A percentile compares a stretch with the other conserved stretches of the same genome.
phyloP scores from a whole-genome alignment of 2,797 vertebrate species.

The Pangasius sanitwongsei region DNA sequence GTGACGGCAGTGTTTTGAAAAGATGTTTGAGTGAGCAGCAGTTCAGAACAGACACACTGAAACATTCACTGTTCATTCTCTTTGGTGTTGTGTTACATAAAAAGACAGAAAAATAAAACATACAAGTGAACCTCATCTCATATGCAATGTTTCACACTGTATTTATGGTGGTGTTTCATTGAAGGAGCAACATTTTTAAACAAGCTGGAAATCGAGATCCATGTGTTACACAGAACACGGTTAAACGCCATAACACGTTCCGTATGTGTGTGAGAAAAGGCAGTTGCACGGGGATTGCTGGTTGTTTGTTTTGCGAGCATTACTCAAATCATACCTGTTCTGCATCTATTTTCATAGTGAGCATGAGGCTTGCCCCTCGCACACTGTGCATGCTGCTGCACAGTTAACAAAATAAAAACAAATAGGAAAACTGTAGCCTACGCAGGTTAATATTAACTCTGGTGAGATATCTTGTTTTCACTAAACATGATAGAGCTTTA shows the following conservation, averaged over 20 bases:
- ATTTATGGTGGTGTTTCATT: constrained; percentile 22
- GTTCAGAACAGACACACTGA: constrained; percentile 27
- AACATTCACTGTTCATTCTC: constrained; percentile 21
- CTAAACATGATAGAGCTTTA: background rate
- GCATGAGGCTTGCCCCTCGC: background rate
- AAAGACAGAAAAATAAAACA: constrained; percentile 22
- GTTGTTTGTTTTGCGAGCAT: constrained; percentile 68
- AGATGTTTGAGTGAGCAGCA: constrained; percentile 20
- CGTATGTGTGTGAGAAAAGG: constrained; percentile 63
- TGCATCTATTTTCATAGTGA: constrained; percentile 57
- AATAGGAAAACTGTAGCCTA: constrained; percentile 60
- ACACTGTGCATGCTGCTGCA: constrained; percentile 7
- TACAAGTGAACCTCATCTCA: constrained; percentile 28
- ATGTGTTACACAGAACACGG: constrained; percentile 60
- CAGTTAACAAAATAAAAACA: constrained; percentile 51
- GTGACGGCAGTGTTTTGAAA: constrained; percentile 28
- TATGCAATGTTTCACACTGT: constrained; percentile 26
- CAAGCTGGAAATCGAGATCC: constrained; percentile 57
- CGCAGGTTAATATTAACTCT: constrained; percentile 43
- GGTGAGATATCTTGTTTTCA: constrained; percentile 37
- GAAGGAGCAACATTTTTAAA: constrained; percentile 28
- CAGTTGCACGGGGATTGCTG: constrained; percentile 65
- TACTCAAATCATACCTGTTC: constrained; percentile 65
- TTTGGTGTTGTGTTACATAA: constrained; percentile 33
- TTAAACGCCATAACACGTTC: constrained; percentile 61